Evolutionary conservation across 2,797 vertebrate species (phyloP), one percentile per base, ranked within the genome.

Genomic region (Helarctos malayanus): DNA sequence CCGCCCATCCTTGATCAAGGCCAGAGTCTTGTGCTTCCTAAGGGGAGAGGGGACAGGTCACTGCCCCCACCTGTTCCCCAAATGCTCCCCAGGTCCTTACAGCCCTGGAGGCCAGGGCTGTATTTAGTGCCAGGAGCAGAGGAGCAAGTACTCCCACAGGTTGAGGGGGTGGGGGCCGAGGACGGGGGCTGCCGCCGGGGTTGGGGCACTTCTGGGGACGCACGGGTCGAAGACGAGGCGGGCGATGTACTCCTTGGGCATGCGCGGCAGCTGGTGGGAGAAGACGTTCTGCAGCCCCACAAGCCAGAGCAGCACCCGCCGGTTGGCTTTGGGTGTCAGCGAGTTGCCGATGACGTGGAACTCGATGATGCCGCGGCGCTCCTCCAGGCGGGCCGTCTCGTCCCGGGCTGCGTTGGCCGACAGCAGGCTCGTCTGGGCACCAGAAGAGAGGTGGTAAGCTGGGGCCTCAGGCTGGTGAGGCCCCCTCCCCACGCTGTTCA

Each of bases 241-340:
- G 19, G 99, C 99, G 98, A 99, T 99, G 98, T 99, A 99, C 98
- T 99, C 99, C 99, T 99, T 99, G 98, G 99, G 99, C 99, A 99
- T 99, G 89, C 99, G 99, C 10, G 99, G 99, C 97, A 99, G 99
- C 97, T 99, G 99, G 97, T 99, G 99, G 0, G 99, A 99, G 98
- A 99, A 99, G 96, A 99, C 99, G 0, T 99, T 99, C 99, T 99
- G 99, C 94, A 99, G 98, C 71, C 99, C 99, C 82, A 99, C 99
- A 32, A 99, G 98, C 99, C 99, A 99, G 99, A 99, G 99, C 95
- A 99, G 98, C 98, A 99, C 99, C 98, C 99, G 99, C 98, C 99
- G 99, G 98, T 99, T 99, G 98, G 99, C 99, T 97, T 99, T 99
- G 98, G 99, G 99, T 0, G 99, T 99, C 59, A 99, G 99, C 0